phyloP scores from a whole-genome alignment of 2,797 vertebrate species.

The Sebastes jordani region DNA sequence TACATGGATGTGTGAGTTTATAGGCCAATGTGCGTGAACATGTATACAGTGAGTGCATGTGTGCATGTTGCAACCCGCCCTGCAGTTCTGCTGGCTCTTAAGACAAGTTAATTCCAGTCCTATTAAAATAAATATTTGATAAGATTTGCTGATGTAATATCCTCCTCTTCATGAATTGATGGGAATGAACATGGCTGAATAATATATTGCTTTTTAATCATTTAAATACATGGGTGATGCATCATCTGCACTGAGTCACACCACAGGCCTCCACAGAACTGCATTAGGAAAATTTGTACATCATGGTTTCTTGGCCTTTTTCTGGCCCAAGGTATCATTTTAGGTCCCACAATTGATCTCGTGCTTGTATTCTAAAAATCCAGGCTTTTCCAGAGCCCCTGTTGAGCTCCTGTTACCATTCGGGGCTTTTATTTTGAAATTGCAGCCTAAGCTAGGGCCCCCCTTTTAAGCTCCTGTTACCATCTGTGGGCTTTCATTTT shows the following conservation, averaged over 20 bases:
- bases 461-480: too few species aligned
- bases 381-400: not conserved
- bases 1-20: constrained; percentile 14
- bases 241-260: not conserved
- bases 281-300: not conserved
- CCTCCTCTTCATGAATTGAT: not conserved
- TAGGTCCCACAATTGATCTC: too few species aligned
- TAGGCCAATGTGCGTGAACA: not conserved
- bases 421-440: not conserved
- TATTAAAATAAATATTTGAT: constrained; percentile 45
- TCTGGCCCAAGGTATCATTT: too few species aligned
- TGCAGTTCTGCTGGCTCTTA: not conserved
- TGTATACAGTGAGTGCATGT: not conserved
- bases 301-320: too few species aligned
- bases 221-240: not conserved
- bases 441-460: not conserved
- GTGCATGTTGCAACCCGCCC: not conserved
- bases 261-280: not conserved
- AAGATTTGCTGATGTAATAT: constrained; percentile 28
- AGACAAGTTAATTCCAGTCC: constrained; percentile 2
- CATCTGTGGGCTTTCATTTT: too few species aligned
- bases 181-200: constrained; percentile 9
- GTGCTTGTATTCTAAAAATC: not conserved
- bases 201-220: not conserved
- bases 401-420: not conserved